phyloP scores from a whole-genome alignment of 2,888 invertebrate species.

The Galerucella calmariensis region DNA sequence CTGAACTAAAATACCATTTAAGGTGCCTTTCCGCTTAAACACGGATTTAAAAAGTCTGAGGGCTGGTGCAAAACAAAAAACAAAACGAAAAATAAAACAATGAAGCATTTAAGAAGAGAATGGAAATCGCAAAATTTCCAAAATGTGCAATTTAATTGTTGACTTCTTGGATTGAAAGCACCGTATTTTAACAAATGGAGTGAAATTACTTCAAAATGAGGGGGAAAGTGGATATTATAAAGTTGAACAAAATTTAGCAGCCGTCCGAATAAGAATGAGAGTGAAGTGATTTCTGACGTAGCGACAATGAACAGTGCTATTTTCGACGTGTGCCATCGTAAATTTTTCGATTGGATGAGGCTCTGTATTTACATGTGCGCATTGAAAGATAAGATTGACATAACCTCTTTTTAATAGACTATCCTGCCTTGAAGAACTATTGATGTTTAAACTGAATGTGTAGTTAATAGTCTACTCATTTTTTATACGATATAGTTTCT shows the following conservation, averaged over 20 bases:
- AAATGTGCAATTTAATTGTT: constrained; percentile 57
- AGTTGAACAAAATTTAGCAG: constrained; percentile 55
- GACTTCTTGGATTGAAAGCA: constrained; percentile 45
- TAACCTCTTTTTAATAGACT: constrained; percentile 56
- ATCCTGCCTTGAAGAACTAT: constrained; percentile 62
- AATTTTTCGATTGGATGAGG: constrained; percentile 54
- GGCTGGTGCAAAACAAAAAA: constrained; percentile 56
- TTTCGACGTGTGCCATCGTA: constrained; percentile 55
- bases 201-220: constrained; percentile 54
- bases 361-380: constrained; percentile 24
- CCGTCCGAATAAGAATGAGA: constrained; percentile 59
- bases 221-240: constrained; percentile 25
- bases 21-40: constrained; percentile 63
- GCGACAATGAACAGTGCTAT: constrained; percentile 51
- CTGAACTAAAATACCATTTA: constrained; percentile 58
- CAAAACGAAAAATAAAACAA: constrained; percentile 25
- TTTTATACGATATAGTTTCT: constrained; percentile 63
- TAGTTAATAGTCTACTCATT: constrained; percentile 63
- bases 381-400: constrained; percentile 55
- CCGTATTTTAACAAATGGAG: constrained; percentile 46
- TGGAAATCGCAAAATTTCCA: constrained; percentile 45
- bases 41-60: constrained; percentile 62
- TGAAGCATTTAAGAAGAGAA: constrained; percentile 21
- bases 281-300: constrained; percentile 57
- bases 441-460: constrained; percentile 62